These are phyloP conservation scores for Eueremaeus valkanovi DNA, from an alignment of 2,888 invertebrate species.

Conservation along the genomic window DNA sequence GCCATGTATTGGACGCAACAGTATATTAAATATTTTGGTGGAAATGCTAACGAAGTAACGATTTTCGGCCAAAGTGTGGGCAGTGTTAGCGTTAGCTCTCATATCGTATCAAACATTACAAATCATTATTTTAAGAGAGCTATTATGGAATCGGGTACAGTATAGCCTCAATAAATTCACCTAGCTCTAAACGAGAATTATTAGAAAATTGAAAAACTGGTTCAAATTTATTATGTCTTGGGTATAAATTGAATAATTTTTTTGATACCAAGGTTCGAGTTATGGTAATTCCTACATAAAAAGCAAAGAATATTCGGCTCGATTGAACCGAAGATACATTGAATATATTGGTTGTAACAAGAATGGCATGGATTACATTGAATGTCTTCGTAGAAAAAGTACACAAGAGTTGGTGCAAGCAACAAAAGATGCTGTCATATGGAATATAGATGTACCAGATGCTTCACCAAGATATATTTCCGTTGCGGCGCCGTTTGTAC, in stretches of 20 bases:
- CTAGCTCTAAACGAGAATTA: too few relatives aligned
- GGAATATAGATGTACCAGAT: not conserved
- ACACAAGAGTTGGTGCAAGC: not conserved
- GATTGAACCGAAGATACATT: not conserved
- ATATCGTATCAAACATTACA: not conserved
- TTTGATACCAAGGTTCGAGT: not conserved
- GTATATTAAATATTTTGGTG: not conserved
- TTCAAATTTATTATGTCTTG: not conserved
- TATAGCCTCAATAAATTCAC: too few relatives aligned
- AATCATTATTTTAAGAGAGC: not conserved
- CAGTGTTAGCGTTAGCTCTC: not conserved
- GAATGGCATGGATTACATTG: not conserved
- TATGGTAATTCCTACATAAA: not conserved
- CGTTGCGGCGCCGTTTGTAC: not conserved
- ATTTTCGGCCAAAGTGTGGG: slow-evolving; percentile 1
- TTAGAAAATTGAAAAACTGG: too few relatives aligned
- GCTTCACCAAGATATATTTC: not conserved
- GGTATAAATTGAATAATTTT: not conserved
- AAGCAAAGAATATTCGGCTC: not conserved
- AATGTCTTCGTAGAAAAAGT: not conserved
- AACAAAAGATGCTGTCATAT: not conserved
- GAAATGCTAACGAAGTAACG: not conserved
- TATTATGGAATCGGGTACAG: slow-evolving; percentile 16
- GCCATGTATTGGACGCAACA: not conserved
- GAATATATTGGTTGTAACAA: not conserved